Evolutionary conservation across 2,888 invertebrate genomes (phyloP), one percentile per base, ranked within the genome.

Genomic region (Mythimna pallens): DNA sequence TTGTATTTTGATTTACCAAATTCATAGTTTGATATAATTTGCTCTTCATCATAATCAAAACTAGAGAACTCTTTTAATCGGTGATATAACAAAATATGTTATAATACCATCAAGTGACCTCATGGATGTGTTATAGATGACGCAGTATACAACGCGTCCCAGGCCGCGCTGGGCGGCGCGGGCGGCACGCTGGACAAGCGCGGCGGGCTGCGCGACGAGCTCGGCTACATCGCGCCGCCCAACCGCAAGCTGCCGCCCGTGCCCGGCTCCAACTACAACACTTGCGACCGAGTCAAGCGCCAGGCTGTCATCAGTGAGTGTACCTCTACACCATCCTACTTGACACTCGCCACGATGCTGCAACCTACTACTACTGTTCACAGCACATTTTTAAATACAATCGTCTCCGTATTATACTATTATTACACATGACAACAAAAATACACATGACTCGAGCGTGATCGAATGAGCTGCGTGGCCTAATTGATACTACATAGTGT

Each of bases 211-310:
- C 97, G 98, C 47, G 99, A 99, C 92, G 99, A 99, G 92, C 97
- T 99, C 50, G 99, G 99, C 70, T 99, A 99, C 95, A 99, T 99
- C 93, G 98, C 99, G 0, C 99, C 99, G 34, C 99, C 99, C 70
- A 99, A 99, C 95, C 97, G 99, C 88, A 99, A 99, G 94, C 97
- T 99, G 73, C 99, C 99, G 1, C 99, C 99, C 34, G 99, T 99
- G 10, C 99, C 99, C 70, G 99, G 99, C 86, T 98, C 98, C 70
- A 99, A 99, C 96, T 99, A 99, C 97, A 99, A 98, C 94, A 99
- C 99, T 47, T 99, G 99, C 95, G 99, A 99, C 96, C 97, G 99
- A 90, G 98, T 99, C 96, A 99, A 99, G 97, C 97, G 99, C 96
- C 98, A 98, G 97, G 98, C 98, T 95, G 98, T 98, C 89, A 98